These are phyloP conservation scores for Coboldia fuscipes DNA, from an alignment of 1,140 invertebrate species.

Conservation along the genomic window DNA sequence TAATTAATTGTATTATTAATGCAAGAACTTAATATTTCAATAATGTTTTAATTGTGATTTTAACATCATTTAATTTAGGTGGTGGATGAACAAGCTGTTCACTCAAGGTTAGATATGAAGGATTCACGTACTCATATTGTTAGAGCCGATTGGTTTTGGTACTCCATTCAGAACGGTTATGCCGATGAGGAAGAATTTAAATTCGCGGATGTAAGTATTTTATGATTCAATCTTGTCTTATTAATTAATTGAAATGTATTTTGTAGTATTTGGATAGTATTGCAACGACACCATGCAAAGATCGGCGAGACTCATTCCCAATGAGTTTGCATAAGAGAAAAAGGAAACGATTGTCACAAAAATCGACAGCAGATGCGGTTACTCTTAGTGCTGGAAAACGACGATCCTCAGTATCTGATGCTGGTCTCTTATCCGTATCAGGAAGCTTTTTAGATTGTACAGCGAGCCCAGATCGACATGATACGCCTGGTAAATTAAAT, in stretches of 20 bases:
- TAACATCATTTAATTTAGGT: constrained; percentile 28
- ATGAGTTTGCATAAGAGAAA: constrained; percentile 31
- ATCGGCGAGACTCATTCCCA: constrained; percentile 32
- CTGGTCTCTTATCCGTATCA: constrained; percentile 58
- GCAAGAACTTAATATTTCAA: no score
- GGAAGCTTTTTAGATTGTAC: constrained; percentile 74
- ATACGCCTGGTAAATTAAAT: no score
- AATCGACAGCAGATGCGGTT: constrained; percentile 15
- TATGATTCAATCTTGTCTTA: neutral
- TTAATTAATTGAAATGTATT: neutral
- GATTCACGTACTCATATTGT: constrained; percentile 41
- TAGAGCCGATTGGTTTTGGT: constrained; percentile 93
- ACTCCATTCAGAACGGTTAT: constrained; percentile 77
- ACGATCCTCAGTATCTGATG: constrained; percentile 62
- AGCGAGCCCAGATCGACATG: constrained; percentile 51
- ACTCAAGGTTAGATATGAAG: constrained; percentile 36
- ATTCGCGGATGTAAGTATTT: constrained; percentile 50
- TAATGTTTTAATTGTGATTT: neutral
- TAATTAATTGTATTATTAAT: no score
- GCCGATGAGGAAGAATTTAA: constrained; percentile 78
- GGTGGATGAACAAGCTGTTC: constrained; percentile 54
- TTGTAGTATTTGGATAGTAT: constrained; percentile 19
- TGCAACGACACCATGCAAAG: constrained; percentile 20
- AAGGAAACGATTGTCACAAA: constrained; percentile 39
- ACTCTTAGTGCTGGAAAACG: constrained; percentile 33